A percentile compares a stretch with the other conserved stretches of the same genome.
phyloP scores from a whole-genome alignment of 1,140 invertebrate genomes.

The Neodiprion lecontei region DNA sequence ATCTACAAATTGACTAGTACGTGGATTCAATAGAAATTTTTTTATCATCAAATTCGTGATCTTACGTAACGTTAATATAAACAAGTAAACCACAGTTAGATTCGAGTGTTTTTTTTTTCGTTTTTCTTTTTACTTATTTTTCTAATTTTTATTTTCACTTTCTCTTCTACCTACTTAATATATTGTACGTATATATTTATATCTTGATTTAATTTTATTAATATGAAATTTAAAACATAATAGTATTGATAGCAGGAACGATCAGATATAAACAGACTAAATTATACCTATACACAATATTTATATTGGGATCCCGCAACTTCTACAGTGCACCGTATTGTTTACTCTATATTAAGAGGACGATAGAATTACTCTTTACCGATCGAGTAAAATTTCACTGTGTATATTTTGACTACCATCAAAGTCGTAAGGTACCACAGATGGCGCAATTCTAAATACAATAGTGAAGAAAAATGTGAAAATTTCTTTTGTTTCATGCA shows the following conservation, averaged over 20 bases:
- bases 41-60: background rate
- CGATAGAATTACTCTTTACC: too few relatives aligned
- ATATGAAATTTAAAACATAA: background rate
- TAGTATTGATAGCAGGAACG: background rate
- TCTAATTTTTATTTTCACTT: background rate
- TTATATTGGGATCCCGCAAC: background rate
- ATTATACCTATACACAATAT: background rate
- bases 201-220: background rate
- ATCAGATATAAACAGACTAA: background rate
- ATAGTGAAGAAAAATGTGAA: too few relatives aligned
- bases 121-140: background rate
- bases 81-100: background rate
- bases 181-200: background rate
- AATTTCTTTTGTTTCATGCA: too few relatives aligned
- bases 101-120: background rate
- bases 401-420: too few relatives aligned
- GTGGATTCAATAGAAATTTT: background rate
- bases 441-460: too few relatives aligned
- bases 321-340: too few relatives aligned
- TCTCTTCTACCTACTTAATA: background rate
- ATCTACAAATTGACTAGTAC: conserved; percentile 7
- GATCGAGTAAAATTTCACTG: too few relatives aligned
- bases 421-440: too few relatives aligned
- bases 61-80: conserved; percentile 2
- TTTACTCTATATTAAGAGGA: too few relatives aligned